phyloP scores from a whole-genome alignment of 1,140 invertebrate species.

The Leguminivora glycinivorella region DNA sequence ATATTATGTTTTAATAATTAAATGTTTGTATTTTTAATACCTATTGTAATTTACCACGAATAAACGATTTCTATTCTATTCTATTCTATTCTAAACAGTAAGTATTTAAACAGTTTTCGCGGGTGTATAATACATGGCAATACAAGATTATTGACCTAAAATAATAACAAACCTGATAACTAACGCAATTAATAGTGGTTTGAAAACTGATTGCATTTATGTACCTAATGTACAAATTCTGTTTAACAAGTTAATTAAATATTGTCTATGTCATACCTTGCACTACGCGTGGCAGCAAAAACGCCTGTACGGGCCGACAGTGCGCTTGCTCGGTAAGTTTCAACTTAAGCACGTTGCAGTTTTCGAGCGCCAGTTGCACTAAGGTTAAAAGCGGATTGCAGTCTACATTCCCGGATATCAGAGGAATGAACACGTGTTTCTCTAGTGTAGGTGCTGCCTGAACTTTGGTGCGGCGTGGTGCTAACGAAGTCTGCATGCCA shows the following conservation, averaged over 20 bases:
- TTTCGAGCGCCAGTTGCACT: conserved; percentile 89
- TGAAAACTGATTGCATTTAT: too few species aligned
- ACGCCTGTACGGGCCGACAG: conserved; percentile 81
- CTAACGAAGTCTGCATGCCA: conserved; percentile 93
- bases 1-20: too few species aligned
- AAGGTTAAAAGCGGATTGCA: conserved; percentile 82
- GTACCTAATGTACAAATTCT: neutral
- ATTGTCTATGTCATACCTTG: conserved; percentile 29
- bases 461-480: conserved; percentile 87
- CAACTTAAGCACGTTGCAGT: conserved; percentile 84
- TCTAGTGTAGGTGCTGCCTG: conserved; percentile 90
- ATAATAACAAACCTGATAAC: too few species aligned
- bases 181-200: too few species aligned
- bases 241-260: neutral
- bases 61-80: too few species aligned
- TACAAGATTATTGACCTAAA: too few species aligned
- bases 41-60: too few species aligned
- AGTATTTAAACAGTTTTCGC: too few species aligned
- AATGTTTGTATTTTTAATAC: too few species aligned
- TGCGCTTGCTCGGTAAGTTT: conserved; percentile 88
- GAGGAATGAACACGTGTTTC: conserved; percentile 90
- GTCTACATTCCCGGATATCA: conserved; percentile 80
- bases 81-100: too few species aligned
- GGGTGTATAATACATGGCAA: too few species aligned
- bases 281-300: conserved; percentile 80